A percentile compares a stretch with the other conserved stretches of the same genome.
phyloP scores from a whole-genome alignment of 1,140 invertebrate species.

The Drosophila micromelanica region DNA sequence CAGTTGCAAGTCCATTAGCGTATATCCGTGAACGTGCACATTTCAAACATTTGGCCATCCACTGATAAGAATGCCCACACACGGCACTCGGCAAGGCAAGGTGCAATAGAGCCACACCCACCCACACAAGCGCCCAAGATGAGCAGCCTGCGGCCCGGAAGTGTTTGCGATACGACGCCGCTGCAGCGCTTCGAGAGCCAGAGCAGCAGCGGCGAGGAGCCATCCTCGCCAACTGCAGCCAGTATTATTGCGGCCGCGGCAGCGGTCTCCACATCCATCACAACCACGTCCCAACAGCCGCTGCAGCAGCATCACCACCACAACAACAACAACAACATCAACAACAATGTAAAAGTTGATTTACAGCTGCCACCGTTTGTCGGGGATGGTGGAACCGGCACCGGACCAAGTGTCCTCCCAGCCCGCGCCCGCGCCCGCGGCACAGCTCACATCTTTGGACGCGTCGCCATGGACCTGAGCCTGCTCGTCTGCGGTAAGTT shows the following conservation, averaged over 20 bases:
- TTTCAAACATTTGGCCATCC: slow-evolving; percentile 62
- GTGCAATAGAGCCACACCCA: slow-evolving; percentile 50
- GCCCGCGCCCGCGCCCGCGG: slow-evolving; percentile 16
- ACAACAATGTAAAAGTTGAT: slow-evolving; percentile 77
- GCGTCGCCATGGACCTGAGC: slow-evolving; percentile 59
- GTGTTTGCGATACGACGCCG: slow-evolving; percentile 73
- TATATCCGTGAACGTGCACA: slow-evolving; percentile 29
- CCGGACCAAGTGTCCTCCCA: slow-evolving; percentile 22
- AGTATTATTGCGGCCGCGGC: slow-evolving; percentile 54
- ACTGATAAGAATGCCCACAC: slow-evolving; percentile 67
- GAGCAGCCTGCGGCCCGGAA: slow-evolving; percentile 66
- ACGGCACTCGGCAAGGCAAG: slow-evolving; percentile 46
- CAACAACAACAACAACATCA: slow-evolving; percentile 44
- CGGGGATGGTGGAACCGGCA: slow-evolving; percentile 9
- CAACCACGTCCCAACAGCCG: neutral
- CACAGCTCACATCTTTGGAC: slow-evolving; percentile 57
- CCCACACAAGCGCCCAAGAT: slow-evolving; percentile 44
- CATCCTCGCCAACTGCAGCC: slow-evolving; percentile 67
- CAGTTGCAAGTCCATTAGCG: slow-evolving; percentile 59
- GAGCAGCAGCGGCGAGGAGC: slow-evolving; percentile 75
- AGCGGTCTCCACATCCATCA: slow-evolving; percentile 2
- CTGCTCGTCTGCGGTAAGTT: slow-evolving; percentile 74
- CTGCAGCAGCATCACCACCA: slow-evolving; percentile 23
- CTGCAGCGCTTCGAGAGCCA: slow-evolving; percentile 74
- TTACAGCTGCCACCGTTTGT: slow-evolving; percentile 63